Base-by-base conservation (phyloP, 2,797 vertebrate genomes). In the Sebastes steindachneri region DNA sequence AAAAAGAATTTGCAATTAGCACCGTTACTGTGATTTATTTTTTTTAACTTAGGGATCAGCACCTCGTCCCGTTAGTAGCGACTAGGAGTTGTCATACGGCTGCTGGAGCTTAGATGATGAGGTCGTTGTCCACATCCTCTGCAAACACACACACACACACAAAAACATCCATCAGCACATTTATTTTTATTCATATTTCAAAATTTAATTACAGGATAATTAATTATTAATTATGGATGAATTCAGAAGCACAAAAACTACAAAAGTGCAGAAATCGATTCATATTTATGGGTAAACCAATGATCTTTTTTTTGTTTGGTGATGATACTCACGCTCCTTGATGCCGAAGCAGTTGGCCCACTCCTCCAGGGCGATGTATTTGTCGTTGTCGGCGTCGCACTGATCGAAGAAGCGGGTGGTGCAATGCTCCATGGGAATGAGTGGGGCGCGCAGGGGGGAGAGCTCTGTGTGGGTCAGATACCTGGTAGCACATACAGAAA, bases 361-460 rank as follows among this genome's bases (percentile, higher is more conserved):
- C 92, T 99, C 99, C 53, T 99, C 97, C 92, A 99, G 96, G 78
- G 98, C 97, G 7, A 99, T 99, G 96, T 99, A 99, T 88, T 99
- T 99, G 96, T 99, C 99, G 0, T 90, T 94, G 90, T 99, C 99
- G 67, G 97, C 91, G 79, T 99, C 99, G 0, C 99, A 99, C 87
- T 96, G 87, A 26, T 99, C 97, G 0, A 99, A 99, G 96, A 99
- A 99, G 92, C 96, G 97, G 28, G 97, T 99, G 95, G 99, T 99
- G 96, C 99, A 99, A 72, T 99, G 99, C 94, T 99, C 99, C 99
- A 99, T 99, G 95, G 99, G 98, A 77, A 99, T 98, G 86, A 99
- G 98, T 2, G 99, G 99, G 0, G 98, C 99, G 0, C 99, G 97
- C 86, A 99, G 97, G 0, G 99, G 98, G 74, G 98, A 93, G 92